Evolutionary conservation across 2,113 vertebrate genomes (phyloP).

Genomic region (Cyanoderma ruficeps): DNA sequence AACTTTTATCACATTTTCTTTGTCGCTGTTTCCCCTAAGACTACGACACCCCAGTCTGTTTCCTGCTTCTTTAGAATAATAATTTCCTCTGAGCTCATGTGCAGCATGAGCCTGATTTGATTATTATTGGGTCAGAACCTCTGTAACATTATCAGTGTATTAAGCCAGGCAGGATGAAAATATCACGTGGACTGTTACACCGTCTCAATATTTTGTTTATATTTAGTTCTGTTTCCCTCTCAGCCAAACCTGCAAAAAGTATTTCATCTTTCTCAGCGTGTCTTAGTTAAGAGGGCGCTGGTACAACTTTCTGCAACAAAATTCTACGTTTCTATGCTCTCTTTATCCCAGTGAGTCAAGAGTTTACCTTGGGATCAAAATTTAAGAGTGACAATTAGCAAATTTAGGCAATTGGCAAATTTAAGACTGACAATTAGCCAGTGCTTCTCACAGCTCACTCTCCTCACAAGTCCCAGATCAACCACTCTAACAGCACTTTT

Average conservation of each 20-base stretch:
- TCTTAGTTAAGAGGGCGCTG: not conserved
- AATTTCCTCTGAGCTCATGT: not conserved
- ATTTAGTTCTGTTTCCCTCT: not conserved
- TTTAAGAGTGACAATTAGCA: too few species aligned
- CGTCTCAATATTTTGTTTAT: not conserved
- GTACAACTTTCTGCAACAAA: not conserved
- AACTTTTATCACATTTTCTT: not conserved
- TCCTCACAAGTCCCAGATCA: not conserved
- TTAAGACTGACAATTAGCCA: not conserved
- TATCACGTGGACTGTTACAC: not conserved
- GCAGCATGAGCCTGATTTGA: not conserved
- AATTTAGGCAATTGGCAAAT: too few species aligned
- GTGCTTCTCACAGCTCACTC: not conserved
- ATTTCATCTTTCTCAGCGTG: not conserved
- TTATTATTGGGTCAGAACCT: not conserved
- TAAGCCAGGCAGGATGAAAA: not conserved
- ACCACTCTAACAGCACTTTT: not conserved
- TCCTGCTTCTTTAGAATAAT: not conserved
- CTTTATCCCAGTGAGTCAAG: not conserved
- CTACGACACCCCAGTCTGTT: not conserved
- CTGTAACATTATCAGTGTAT: not conserved
- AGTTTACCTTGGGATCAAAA: not conserved
- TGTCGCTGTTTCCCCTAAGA: not conserved
- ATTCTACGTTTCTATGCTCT: not conserved
- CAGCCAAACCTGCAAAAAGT: not conserved